phyloP scores from a whole-genome alignment of 1,140 invertebrate species.

The Rhopalosiphum maidis region DNA sequence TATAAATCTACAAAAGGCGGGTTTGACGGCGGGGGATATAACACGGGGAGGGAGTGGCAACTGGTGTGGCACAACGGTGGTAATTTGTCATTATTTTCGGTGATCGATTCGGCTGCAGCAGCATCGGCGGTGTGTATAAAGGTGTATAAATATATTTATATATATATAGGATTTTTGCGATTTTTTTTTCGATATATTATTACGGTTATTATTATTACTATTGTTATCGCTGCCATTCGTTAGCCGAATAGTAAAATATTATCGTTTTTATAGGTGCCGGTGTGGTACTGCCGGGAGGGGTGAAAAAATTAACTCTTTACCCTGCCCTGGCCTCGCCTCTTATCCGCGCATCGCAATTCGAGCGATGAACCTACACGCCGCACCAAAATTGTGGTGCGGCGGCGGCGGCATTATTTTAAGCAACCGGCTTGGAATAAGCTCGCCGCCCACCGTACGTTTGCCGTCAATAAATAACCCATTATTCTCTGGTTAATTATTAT shows the following conservation, averaged over 20 bases:
- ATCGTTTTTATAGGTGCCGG: not conserved
- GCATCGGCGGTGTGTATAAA: not conserved
- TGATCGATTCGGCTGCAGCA: constrained; percentile 14
- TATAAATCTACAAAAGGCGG: not conserved
- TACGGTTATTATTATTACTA: not conserved
- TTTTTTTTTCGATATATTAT: not conserved
- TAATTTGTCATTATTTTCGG: constrained; percentile 5
- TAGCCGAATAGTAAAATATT: not conserved
- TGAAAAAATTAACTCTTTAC: not conserved
- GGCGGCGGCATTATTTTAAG: not conserved
- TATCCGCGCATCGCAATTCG: not conserved
- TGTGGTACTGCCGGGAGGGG: not conserved
- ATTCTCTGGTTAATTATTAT: constrained; percentile 56
- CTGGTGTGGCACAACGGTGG: not conserved
- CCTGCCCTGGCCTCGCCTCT: no score
- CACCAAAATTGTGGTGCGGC: not conserved
- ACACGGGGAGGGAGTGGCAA: not conserved
- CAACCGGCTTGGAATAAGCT: constrained; percentile 34
- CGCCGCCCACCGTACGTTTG: not conserved
- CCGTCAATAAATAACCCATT: constrained; percentile 50
- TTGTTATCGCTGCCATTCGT: not conserved
- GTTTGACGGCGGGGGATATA: not conserved
- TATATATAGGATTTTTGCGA: not conserved
- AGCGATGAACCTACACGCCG: not conserved
- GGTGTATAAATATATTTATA: not conserved